Evolutionary conservation across 2,113 vertebrate species (phyloP).

Genomic region (Bungarus multicinctus): DNA sequence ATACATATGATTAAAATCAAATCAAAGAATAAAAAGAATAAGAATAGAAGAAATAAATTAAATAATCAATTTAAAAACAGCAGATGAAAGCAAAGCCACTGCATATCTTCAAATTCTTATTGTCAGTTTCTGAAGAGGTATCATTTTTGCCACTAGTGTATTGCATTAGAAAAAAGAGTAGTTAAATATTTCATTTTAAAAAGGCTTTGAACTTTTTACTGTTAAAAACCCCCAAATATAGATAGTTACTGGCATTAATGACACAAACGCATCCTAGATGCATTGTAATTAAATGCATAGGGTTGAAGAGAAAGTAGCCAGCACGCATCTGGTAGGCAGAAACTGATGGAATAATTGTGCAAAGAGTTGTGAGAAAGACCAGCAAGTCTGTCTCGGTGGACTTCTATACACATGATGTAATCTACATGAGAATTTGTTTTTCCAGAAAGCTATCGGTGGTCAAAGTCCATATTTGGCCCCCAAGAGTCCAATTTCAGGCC

Average conservation of each 20-base stretch:
- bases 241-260: not conserved
- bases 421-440: not conserved
- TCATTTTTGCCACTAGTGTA: not conserved
- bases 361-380: not conserved
- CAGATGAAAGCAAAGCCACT: not conserved
- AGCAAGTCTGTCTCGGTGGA: not conserved
- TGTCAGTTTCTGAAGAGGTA: not conserved
- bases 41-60: not conserved
- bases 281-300: not conserved
- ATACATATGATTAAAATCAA: not conserved
- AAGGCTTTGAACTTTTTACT: not conserved
- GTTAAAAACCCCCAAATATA: not conserved
- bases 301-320: not conserved
- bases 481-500: not conserved
- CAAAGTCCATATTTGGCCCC: not conserved
- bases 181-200: conserved; percentile 1
- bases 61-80: not conserved
- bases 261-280: not conserved
- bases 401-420: not conserved
- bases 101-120: not conserved
- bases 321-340: not conserved
- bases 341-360: not conserved
- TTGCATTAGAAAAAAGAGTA: not conserved
- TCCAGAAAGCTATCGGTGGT: not conserved
- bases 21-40: not conserved